Evolutionary conservation across 2,113 vertebrate genomes (phyloP), one percentile per base, ranked within the genome.

Genomic region (Agelaius phoeniceus): DNA sequence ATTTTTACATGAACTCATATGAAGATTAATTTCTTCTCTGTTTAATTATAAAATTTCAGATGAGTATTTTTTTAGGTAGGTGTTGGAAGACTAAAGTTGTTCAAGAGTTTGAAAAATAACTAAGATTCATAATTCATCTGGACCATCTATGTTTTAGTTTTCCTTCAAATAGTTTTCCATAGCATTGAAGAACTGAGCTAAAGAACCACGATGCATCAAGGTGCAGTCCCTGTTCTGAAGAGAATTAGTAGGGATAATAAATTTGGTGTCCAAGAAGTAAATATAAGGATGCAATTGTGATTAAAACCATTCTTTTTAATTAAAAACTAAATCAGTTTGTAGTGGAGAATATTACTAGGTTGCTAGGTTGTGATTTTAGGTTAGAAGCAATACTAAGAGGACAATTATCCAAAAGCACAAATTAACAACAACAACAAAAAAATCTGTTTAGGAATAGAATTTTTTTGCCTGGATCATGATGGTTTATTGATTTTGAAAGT

Each of bases 221-320:
- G 44, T 82, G 31, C 59, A 71, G 54, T 57, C 28, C 33, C 39
- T 39, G 5, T 77, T 54, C 75, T 71, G 33, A 69, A 62, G 43
- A 63, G 46, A 77, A 95, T 66, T 39, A 69, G 63, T 65, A 48
- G 15, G 26, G 28, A 48, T 55, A 89, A 88, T 58, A 49, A 37
- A 84, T 84, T 84, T 83, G 62, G 73, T 72, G 91, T 59, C 71
- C 35, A 88, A 94, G 59, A 96, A 85, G 82, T 77, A 82, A 82
- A 87, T 80, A 46, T 16, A 62, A 66, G 35, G 21, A 16, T 68
- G 21, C 49, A 49, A 46, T 94, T 79, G 58, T 84, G 28, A 84
- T 87, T 93, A 82, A 92, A 96, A 75, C 12, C 35, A 58, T 96
- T 94, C 24, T 82, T 95, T 96, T 96, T 72, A 89, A 95, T 88